Conservation (phyloP, 2,888 invertebrate genomes). For the Euzophera pinguis region DNA sequence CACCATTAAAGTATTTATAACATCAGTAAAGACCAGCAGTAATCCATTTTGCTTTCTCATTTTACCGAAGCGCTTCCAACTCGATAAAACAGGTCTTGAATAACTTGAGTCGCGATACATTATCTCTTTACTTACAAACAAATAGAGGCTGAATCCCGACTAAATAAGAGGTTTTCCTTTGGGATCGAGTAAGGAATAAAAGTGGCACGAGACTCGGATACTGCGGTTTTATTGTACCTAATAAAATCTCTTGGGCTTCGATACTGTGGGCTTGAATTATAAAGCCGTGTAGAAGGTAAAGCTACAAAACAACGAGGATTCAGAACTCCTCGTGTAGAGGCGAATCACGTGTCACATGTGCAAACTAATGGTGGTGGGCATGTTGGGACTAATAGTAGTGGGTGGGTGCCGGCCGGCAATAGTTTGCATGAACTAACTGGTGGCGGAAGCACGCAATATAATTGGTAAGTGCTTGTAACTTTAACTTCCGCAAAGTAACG, state of each 20-base stretch:
- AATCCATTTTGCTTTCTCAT: conserved; percentile 21
- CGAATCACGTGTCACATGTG: no score
- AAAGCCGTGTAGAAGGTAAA: conserved; percentile 33
- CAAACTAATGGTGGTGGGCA: no score
- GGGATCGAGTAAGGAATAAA: conserved; percentile 37
- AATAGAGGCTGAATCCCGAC: conserved; percentile 43
- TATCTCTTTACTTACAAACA: conserved; percentile 41
- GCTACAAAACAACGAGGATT: background rate
- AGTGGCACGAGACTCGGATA: conserved; percentile 33
- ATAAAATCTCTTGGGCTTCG: conserved; percentile 46
- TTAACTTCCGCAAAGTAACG: no score
- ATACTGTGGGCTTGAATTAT: conserved; percentile 43
- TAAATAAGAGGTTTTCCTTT: conserved; percentile 42
- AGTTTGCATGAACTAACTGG: no score
- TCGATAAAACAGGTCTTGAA: conserved; percentile 30
- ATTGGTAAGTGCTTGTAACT: no score
- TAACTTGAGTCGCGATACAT: conserved; percentile 30
- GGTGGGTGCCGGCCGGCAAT: no score
- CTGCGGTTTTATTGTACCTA: conserved; percentile 45
- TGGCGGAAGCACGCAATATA: no score
- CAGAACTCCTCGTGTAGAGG: no score
- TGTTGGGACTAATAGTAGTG: no score
- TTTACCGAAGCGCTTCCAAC: conserved; percentile 17
- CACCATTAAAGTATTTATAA: no score
- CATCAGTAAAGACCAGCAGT: conserved; percentile 18